phyloP scores from a whole-genome alignment of 2,888 invertebrate genomes.

The Apoderus coryli region DNA sequence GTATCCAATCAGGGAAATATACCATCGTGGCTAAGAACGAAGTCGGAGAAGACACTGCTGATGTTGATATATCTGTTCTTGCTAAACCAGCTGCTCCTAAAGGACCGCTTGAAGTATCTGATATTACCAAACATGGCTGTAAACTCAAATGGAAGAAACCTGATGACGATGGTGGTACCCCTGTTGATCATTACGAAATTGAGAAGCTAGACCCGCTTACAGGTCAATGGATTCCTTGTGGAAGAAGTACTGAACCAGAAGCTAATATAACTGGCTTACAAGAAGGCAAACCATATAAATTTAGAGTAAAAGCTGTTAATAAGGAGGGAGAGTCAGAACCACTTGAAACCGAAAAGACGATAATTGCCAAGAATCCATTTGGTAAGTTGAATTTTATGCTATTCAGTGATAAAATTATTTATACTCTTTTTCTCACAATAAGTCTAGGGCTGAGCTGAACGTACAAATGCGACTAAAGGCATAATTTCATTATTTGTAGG shows the following conservation, averaged over 20 bases:
- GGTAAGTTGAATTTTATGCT: slow-evolving; percentile 39
- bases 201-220: slow-evolving; percentile 88
- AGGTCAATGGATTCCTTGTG: slow-evolving; percentile 87
- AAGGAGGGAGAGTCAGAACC: slow-evolving; percentile 97
- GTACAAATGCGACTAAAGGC: too few relatives aligned
- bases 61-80: slow-evolving; percentile 72
- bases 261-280: slow-evolving; percentile 71
- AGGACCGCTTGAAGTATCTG: slow-evolving; percentile 78
- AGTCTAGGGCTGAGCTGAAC: too few relatives aligned
- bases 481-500: slow-evolving; percentile 9
- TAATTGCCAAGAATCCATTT: slow-evolving; percentile 97
- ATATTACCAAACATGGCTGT: slow-evolving; percentile 84
- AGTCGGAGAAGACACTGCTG: slow-evolving; percentile 84
- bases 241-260: slow-evolving; percentile 72
- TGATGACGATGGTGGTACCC: slow-evolving; percentile 89
- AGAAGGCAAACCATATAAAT: slow-evolving; percentile 95
- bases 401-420: not conserved
- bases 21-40: slow-evolving; percentile 81
- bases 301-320: slow-evolving; percentile 95
- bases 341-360: slow-evolving; percentile 82
- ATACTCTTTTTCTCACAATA: not conserved
- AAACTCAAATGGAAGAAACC: slow-evolving; percentile 87
- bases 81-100: slow-evolving; percentile 66
- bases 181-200: slow-evolving; percentile 89
- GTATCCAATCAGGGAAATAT: slow-evolving; percentile 76